Conservation (phyloP, 2,113 vertebrate species). For the Pelmatolapia mariae region DNA sequence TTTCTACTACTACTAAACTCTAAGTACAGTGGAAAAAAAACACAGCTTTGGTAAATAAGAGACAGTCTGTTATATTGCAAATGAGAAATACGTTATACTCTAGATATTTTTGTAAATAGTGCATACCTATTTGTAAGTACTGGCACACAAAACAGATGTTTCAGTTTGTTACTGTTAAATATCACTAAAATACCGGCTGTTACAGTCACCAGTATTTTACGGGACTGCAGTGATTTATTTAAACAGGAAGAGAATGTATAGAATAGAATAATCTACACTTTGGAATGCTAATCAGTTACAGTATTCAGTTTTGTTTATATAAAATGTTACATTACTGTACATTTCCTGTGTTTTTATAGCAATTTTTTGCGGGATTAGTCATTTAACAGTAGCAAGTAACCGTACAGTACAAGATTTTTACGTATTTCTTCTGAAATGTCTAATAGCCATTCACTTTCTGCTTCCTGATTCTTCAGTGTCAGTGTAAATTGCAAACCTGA, state of each 20-base stretch:
- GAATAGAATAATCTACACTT: neutral
- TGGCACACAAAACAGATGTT: neutral
- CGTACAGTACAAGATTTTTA: neutral
- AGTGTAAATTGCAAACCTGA: neutral
- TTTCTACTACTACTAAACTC: neutral
- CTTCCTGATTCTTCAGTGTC: neutral
- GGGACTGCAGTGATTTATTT: accelerated
- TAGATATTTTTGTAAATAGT: neutral
- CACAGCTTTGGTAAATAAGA: neutral
- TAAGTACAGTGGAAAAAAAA: neutral
- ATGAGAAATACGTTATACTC: neutral
- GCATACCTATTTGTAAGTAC: neutral
- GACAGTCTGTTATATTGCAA: neutral
- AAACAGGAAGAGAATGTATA: neutral
- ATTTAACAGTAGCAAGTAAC: neutral
- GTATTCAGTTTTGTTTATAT: neutral
- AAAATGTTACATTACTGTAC: neutral
- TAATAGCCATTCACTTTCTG: neutral
- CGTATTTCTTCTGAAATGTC: neutral
- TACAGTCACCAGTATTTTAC: neutral
- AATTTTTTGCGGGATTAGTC: neutral
- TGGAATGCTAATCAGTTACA: neutral
- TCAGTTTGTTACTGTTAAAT: neutral
- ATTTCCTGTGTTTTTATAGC: neutral
- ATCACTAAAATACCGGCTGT: accelerated